These are phyloP conservation scores for Drosophila parvula DNA, from an alignment of 1,140 invertebrate species.

Conservation along the genomic window DNA sequence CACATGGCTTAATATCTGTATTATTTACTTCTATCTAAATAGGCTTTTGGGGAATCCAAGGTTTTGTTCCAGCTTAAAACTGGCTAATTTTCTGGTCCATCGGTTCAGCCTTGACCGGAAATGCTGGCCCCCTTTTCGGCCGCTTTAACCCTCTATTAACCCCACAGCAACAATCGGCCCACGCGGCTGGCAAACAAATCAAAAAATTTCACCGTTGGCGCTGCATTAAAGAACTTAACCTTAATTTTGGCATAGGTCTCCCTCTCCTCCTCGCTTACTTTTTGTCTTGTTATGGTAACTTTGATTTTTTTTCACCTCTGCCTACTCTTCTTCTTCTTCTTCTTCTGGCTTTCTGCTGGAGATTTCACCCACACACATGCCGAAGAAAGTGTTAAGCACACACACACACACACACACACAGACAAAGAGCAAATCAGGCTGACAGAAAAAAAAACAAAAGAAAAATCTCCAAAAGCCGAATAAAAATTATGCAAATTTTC, in stretches of 20 bases:
- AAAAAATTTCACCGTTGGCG: constrained; percentile 48
- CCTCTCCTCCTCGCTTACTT: constrained; percentile 3
- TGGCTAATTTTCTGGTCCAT: constrained; percentile 47
- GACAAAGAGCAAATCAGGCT: constrained; percentile 11
- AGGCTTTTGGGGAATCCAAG: not conserved
- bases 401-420: constrained; percentile 3
- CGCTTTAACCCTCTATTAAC: constrained; percentile 6
- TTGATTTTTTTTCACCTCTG: constrained; percentile 21
- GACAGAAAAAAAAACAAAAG: constrained; percentile 6
- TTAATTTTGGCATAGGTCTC: constrained; percentile 47
- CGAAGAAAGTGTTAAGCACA: constrained; percentile 40
- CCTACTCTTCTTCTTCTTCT: not conserved
- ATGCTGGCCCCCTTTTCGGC: constrained; percentile 11
- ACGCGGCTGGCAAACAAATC: constrained; percentile 29
- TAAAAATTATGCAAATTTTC: constrained; percentile 65
- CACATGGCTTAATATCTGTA: not conserved
- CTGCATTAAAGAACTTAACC: constrained; percentile 56
- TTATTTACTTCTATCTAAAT: not conserved
- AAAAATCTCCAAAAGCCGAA: constrained; percentile 18
- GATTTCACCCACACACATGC: constrained; percentile 48
- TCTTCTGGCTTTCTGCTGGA: constrained; percentile 5
- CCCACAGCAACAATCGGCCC: not conserved
- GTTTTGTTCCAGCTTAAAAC: not conserved
- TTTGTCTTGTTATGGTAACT: constrained; percentile 45
- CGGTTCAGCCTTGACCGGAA: constrained; percentile 51